Evolutionary conservation across 2,113 vertebrate species (phyloP).

Genomic region (Zosterops hypoxanthus): DNA sequence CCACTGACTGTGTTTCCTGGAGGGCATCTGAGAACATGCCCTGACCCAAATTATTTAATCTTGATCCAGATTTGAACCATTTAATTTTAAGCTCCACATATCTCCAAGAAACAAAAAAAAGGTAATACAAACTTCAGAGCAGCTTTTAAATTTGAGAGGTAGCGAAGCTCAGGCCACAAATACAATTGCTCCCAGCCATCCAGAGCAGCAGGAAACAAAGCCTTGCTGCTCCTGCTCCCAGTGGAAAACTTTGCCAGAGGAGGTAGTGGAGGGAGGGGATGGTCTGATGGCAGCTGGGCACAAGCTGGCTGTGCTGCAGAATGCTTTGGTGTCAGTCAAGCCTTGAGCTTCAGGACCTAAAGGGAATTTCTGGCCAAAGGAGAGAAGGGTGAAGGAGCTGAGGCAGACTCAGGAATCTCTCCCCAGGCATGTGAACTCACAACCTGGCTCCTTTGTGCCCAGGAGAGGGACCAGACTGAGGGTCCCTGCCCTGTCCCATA

Average conservation of each 20-base stretch:
- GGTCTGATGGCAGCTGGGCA: background rate
- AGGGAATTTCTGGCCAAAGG: background rate
- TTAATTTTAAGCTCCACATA: background rate
- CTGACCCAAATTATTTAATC: constrained; percentile 32
- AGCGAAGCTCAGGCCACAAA: background rate
- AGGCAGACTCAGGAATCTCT: background rate
- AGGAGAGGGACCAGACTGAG: background rate
- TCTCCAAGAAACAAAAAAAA: background rate
- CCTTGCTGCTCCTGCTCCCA: fast-evolving
- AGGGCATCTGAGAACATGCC: constrained; percentile 6
- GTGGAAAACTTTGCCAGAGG: background rate
- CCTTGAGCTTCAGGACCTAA: background rate
- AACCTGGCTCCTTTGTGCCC: background rate
- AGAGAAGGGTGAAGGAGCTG: background rate
- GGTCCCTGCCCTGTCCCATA: background rate
- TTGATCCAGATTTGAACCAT: constrained; percentile 1
- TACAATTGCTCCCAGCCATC: background rate
- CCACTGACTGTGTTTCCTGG: constrained; percentile 13
- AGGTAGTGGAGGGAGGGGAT: background rate
- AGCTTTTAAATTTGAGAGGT: background rate
- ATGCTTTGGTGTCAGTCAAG: background rate
- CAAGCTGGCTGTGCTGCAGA: background rate
- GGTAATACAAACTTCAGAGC: background rate
- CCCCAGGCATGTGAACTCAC: fast-evolving
- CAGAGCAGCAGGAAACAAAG: background rate